phyloP scores from a whole-genome alignment of 2,888 invertebrate genomes.

The Eudemis profundana region DNA sequence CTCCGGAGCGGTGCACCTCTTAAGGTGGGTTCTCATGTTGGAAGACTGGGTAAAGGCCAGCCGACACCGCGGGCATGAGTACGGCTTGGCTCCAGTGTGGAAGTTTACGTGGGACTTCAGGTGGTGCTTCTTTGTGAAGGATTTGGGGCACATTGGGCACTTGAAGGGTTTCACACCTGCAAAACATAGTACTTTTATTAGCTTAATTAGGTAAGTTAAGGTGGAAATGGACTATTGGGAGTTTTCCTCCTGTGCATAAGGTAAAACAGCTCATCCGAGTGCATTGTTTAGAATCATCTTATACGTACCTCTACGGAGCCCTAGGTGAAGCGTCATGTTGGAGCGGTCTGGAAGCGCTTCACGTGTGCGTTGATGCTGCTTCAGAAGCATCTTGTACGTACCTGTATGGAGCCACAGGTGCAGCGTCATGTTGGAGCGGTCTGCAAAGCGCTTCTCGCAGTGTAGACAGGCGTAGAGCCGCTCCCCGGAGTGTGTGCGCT shows the following conservation, averaged over 20 bases:
- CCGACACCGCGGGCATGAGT: slow-evolving; percentile 86
- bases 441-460: slow-evolving; percentile 93
- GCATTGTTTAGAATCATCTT: no score
- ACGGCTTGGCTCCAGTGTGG: slow-evolving; percentile 93
- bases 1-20: slow-evolving; percentile 87
- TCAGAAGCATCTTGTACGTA: slow-evolving; percentile 51
- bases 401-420: slow-evolving; percentile 92
- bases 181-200: slow-evolving; percentile 47
- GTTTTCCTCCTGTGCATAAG: no score
- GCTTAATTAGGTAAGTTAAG: background rate
- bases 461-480: slow-evolving; percentile 92
- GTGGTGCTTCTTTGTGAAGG: slow-evolving; percentile 94
- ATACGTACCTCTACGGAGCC: no score
- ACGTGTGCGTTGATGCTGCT: background rate
- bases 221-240: no score
- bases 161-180: slow-evolving; percentile 91
- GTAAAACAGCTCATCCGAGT: no score
- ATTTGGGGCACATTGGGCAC: slow-evolving; percentile 88
- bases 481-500: slow-evolving; percentile 91
- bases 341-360: background rate
- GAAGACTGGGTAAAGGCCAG: slow-evolving; percentile 93
- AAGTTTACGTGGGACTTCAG: slow-evolving; percentile 94
- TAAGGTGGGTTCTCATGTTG: slow-evolving; percentile 94
- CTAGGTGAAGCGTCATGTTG: no score
- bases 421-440: slow-evolving; percentile 93